Evolutionary conservation across 2,888 invertebrate species (phyloP).

Genomic region (Melanostoma scalare): DNA sequence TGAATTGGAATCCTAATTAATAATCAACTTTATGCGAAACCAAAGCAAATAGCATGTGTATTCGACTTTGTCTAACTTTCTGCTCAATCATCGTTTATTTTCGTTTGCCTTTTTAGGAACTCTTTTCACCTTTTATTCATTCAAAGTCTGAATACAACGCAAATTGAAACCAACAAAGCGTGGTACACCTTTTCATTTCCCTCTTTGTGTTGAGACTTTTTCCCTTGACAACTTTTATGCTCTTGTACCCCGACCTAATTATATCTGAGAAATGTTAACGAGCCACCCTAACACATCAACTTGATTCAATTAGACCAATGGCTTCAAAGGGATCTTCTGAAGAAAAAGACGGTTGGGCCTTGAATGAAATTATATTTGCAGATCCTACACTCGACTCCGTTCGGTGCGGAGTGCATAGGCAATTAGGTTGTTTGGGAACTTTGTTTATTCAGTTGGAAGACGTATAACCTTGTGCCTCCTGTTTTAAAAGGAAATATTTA

Average conservation of each 20-base stretch:
- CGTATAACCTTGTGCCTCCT: no score
- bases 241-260: not conserved
- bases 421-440: no score
- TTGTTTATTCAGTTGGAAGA: no score
- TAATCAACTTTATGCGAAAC: no score
- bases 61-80: no score
- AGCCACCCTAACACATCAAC: conserved; percentile 26
- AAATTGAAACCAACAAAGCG: conserved; percentile 1
- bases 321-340: conserved; percentile 36
- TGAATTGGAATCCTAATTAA: no score
- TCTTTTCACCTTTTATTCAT: not conserved
- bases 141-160: not conserved
- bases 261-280: not conserved
- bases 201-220: not conserved
- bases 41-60: no score
- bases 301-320: conserved; percentile 54
- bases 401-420: not conserved
- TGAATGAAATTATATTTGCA: conserved; percentile 30
- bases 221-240: not conserved
- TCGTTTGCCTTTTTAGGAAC: not conserved
- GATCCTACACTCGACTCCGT: not conserved
- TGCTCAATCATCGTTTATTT: no score
- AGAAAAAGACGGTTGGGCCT: conserved; percentile 12
- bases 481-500: no score
- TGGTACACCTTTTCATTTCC: not conserved